Conservation (phyloP, 1,140 invertebrate species). For the Drosophila kepulauana region DNA sequence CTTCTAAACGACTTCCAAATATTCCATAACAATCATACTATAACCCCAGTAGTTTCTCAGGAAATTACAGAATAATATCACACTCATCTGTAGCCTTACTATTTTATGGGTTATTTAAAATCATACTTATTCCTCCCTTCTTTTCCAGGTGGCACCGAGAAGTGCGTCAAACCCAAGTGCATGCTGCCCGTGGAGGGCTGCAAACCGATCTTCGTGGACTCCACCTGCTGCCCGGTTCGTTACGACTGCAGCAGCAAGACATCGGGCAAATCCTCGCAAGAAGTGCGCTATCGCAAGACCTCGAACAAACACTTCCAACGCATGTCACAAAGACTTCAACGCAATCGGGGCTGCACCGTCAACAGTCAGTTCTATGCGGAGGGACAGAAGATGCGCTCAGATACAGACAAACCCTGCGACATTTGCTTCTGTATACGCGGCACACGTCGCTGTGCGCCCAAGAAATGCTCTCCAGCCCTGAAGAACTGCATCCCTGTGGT, state of each 20-base stretch:
- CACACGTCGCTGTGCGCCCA: slow-evolving; percentile 90
- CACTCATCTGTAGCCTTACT: too few relatives aligned
- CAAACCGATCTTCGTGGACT: slow-evolving; percentile 88
- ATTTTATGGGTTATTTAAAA: too few relatives aligned
- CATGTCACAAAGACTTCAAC: slow-evolving; percentile 75
- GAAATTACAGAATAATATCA: too few relatives aligned
- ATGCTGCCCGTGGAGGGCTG: slow-evolving; percentile 92
- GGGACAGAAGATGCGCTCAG: slow-evolving; percentile 90
- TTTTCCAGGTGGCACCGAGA: slow-evolving; percentile 87
- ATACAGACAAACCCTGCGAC: slow-evolving; percentile 88
- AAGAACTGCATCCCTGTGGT: slow-evolving; percentile 91
- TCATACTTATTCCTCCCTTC: too few relatives aligned
- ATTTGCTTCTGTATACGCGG: slow-evolving; percentile 94
- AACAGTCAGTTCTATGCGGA: slow-evolving; percentile 88
- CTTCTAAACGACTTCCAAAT: neutral
- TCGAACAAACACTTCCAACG: slow-evolving; percentile 80
- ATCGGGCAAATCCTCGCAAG: slow-evolving; percentile 76
- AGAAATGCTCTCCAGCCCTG: slow-evolving; percentile 90
- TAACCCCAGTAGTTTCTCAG: too few relatives aligned
- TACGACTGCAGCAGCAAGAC: slow-evolving; percentile 91
- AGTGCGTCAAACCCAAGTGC: slow-evolving; percentile 93
- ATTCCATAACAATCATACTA: neutral
- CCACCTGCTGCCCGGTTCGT: slow-evolving; percentile 93
- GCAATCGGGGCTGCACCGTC: slow-evolving; percentile 87
- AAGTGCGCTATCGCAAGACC: slow-evolving; percentile 69